Evolutionary conservation across 2,113 vertebrate species (phyloP), one percentile per base, ranked within the genome.

Genomic region (Grus americana): DNA sequence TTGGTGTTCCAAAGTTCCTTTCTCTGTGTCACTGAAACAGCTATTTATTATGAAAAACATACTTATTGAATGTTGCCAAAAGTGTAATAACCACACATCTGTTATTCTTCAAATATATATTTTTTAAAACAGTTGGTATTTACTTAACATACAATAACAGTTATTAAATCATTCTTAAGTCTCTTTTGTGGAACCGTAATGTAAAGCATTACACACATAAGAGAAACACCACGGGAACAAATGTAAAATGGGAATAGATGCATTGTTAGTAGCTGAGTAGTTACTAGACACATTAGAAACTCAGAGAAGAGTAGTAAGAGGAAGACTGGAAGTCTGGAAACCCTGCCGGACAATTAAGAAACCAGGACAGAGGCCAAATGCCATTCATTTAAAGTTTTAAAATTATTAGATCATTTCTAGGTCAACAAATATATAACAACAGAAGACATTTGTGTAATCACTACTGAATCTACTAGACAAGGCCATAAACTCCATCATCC

Each of bases 101-200:
- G 79, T 88, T 95, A 93, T 84, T 72, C 65, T 93, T 91, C 73
- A 96, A 93, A 78, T 62, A 67, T 8, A 27, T 67, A 52, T 71
- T 83, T 86, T 88, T 88, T 54, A 76, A 79, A 97, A 59, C 38
- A 86, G 42, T 92, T 78, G 50, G n/a, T 95, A 95, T 93, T 93
- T 95, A 87, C 58, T 95, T 96, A 79, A 74, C 49, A 81, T 72
- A 42, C 55, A 94, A 89, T 71, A 93, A 72, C 68, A 81, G 72
- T 52, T 62, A 95, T 63, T 95, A 86, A 93, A 93, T 80, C 79
- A 83, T 83, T 71, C 55, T 90, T 44, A 80, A 67, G 65, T n/a
- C 79, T 86, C 26, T 80, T 84, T 84, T 81, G 73, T 71, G 68
- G 86, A 88, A 71, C 68, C 3, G 4, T 83, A 83, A 78, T n/a